Evolutionary conservation across 2,888 invertebrate genomes (phyloP).

Genomic region (Stenchaetothrips biformis): DNA sequence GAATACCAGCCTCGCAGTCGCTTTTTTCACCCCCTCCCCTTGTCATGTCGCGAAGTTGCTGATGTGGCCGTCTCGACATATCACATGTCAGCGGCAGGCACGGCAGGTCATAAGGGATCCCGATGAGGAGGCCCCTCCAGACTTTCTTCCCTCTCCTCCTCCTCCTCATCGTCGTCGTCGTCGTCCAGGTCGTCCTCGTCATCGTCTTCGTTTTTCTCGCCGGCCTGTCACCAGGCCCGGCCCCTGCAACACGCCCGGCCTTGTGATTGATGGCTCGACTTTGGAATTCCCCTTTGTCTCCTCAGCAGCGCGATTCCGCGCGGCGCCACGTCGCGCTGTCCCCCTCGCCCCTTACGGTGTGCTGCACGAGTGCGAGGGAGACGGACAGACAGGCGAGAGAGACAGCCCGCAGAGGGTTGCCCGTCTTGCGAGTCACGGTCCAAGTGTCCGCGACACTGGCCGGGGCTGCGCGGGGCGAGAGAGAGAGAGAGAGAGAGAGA

Average conservation of each 20-base stretch:
- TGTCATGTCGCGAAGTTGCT: constrained; percentile 9
- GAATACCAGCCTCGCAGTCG: not conserved
- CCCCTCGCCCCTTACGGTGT: not conserved
- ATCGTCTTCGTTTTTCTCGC: no score
- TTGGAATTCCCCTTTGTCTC: not conserved
- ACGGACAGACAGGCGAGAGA: no score
- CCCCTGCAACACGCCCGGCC: not conserved
- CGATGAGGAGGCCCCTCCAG: no score
- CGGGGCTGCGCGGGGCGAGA: no score
- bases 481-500: no score
- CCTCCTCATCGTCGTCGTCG: no score
- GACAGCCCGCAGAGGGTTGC: no score
- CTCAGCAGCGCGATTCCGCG: no score
- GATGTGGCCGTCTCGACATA: constrained; percentile 3
- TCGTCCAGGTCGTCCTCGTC: not conserved
- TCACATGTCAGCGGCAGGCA: constrained; percentile 4
- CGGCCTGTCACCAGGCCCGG: no score
- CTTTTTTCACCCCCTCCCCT: not conserved
- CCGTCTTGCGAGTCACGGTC: no score
- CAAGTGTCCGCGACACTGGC: no score
- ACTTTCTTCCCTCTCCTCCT: not conserved
- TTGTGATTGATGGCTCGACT: not conserved
- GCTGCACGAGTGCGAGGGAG: not conserved
- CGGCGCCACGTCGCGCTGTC: no score
- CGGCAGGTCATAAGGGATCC: not conserved